Evolutionary conservation across 1,140 invertebrate species (phyloP).

Genomic region (Diplogasteroides magnus): DNA sequence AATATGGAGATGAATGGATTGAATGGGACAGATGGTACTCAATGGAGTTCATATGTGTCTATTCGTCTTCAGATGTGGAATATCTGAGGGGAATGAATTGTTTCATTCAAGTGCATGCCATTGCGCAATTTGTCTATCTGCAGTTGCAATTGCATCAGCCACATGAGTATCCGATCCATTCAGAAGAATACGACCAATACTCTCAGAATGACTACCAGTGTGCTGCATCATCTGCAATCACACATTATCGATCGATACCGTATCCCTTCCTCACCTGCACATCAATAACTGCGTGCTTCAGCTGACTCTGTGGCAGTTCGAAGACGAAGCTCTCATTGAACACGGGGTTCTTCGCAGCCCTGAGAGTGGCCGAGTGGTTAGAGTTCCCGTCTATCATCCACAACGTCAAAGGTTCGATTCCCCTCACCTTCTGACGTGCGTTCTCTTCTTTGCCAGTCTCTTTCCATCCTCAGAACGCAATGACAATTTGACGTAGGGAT

Average conservation of each 20-base stretch:
- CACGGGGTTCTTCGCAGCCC: slow-evolving; percentile 89
- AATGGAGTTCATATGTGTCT: no score
- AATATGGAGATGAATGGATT: no score
- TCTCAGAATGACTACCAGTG: slow-evolving; percentile 15
- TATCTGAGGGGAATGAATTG: no score
- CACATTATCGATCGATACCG: neutral
- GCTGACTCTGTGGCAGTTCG: slow-evolving; percentile 58
- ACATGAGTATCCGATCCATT: slow-evolving; percentile 27
- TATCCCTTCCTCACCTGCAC: slow-evolving; percentile 18
- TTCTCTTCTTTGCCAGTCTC: slow-evolving; percentile 96
- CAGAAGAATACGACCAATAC: slow-evolving; percentile 21
- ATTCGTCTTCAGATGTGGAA: no score
- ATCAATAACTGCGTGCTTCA: slow-evolving; percentile 29
- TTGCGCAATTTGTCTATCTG: slow-evolving; percentile 26
- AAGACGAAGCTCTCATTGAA: slow-evolving; percentile 89
- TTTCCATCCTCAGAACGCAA: slow-evolving; percentile 84
- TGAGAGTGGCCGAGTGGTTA: no score
- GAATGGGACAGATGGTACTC: no score
- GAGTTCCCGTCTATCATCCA: no score
- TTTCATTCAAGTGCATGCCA: slow-evolving; percentile 30
- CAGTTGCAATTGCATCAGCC: slow-evolving; percentile 20
- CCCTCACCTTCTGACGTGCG: slow-evolving; percentile 97
- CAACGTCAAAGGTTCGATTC: no score
- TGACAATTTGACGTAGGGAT: slow-evolving; percentile 87
- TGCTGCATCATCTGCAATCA: slow-evolving; percentile 23